phyloP scores from a whole-genome alignment of 2,797 vertebrate genomes.

The Morus bassanus region DNA sequence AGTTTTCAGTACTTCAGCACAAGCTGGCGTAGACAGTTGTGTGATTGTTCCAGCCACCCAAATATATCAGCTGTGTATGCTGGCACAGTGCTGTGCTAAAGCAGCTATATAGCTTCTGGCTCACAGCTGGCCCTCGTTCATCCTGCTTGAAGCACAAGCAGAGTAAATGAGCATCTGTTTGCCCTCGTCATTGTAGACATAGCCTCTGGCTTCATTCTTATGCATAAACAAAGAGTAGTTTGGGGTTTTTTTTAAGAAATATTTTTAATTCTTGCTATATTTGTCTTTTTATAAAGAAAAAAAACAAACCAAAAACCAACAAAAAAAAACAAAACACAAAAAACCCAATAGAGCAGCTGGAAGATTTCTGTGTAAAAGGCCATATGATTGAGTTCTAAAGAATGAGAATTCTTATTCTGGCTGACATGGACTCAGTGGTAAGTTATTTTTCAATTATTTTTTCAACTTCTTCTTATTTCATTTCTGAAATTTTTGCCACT shows the following conservation, averaged over 20 bases:
- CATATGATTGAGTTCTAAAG: background rate
- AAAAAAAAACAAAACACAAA: background rate
- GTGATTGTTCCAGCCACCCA: background rate
- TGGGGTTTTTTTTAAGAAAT: background rate
- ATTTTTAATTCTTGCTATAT: background rate
- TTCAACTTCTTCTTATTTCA: background rate
- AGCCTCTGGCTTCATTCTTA: background rate
- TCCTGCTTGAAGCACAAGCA: background rate
- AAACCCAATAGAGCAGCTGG: background rate
- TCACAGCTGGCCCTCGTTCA: slow-evolving; percentile 1
- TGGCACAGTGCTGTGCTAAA: background rate
- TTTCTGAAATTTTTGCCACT: background rate
- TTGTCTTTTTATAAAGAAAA: background rate
- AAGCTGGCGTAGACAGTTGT: background rate
- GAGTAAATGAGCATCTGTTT: slow-evolving; percentile 20
- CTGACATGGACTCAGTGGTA: background rate
- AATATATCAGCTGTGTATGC: background rate
- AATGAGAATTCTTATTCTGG: background rate
- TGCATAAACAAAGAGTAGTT: background rate
- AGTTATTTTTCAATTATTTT: background rate
- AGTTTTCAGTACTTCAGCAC: background rate
- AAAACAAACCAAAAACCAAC: too few relatives aligned
- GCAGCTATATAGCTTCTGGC: background rate
- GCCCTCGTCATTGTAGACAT: background rate
- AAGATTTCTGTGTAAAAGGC: background rate